Percentiles rank a stretch among this genome's conserved stretches.
Conservation (phyloP, 1,140 invertebrate genomes). For the Chironomus tepperi region DNA sequence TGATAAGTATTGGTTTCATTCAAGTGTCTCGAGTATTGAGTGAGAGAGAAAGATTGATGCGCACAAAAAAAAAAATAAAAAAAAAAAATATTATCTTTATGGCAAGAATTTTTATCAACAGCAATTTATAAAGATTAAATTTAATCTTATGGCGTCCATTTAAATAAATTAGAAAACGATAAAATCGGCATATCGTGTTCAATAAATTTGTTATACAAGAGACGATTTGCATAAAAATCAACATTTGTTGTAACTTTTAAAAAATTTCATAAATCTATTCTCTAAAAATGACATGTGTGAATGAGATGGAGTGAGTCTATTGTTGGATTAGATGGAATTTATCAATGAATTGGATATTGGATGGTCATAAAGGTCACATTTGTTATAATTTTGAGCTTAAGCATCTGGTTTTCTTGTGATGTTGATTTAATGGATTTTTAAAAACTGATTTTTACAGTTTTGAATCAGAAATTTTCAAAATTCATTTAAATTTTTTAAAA, state of each 20-base stretch:
- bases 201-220: constrained; percentile 23
- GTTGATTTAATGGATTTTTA: too few relatives aligned
- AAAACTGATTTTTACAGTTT: too few relatives aligned
- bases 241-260: not conserved
- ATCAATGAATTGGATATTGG: not conserved
- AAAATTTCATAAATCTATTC: not conserved
- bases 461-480: too few relatives aligned
- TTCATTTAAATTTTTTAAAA: too few relatives aligned
- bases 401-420: not conserved
- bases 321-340: too few relatives aligned
- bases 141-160: constrained; percentile 21
- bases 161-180: constrained; percentile 23
- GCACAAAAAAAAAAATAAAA: too few relatives aligned
- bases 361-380: not conserved
- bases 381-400: not conserved
- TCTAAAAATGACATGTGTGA: not conserved
- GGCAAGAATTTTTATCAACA: constrained; percentile 5
- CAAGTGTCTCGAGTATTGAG: not conserved
- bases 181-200: constrained; percentile 16
- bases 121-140: constrained; percentile 18
- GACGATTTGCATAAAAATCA: constrained; percentile 3
- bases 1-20: not conserved
- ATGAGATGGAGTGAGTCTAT: too few relatives aligned
- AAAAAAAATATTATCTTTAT: too few relatives aligned
- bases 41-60: too few relatives aligned